These are phyloP conservation scores for Drosophila neoperkinsi DNA, from an alignment of 2,888 invertebrate species.

Conservation along the genomic window DNA sequence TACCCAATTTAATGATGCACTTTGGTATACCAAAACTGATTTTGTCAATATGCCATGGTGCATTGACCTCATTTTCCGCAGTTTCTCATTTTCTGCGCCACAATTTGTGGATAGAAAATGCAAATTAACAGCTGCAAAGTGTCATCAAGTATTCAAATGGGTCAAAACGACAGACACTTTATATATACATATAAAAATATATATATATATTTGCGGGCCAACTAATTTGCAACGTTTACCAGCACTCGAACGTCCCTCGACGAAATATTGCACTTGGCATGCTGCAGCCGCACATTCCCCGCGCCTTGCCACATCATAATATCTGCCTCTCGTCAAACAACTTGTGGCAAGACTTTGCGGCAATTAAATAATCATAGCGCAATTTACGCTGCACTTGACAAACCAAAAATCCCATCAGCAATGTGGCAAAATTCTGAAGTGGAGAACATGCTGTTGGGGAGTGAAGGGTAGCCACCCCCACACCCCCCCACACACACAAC, in stretches of 20 bases:
- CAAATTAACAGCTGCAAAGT: constrained; percentile 13
- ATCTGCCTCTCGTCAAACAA: neutral
- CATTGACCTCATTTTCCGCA: neutral
- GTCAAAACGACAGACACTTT: constrained; percentile 18
- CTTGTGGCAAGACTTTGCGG: constrained; percentile 38
- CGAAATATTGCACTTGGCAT: constrained; percentile 36
- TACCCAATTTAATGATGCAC: neutral
- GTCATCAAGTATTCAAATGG: constrained; percentile 31
- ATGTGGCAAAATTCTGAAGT: constrained; percentile 23
- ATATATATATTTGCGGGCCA: constrained; percentile 22
- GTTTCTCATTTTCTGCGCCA: neutral
- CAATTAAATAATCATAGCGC: constrained; percentile 78
- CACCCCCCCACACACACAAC: neutral
- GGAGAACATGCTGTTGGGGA: neutral
- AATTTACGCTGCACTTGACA: constrained; percentile 60
- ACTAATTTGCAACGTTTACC: constrained; percentile 73
- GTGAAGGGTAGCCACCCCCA: neutral
- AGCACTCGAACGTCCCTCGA: constrained; percentile 64
- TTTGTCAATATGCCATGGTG: neutral
- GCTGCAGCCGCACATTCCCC: neutral
- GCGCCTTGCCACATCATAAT: neutral
- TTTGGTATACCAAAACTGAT: neutral
- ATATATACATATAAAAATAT: constrained; percentile 8
- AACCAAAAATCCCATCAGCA: constrained; percentile 23
- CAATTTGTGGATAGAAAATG: constrained; percentile 1